Evolutionary conservation across 2,797 vertebrate species (phyloP).

Genomic region (Acipenser oxyrinchus): DNA sequence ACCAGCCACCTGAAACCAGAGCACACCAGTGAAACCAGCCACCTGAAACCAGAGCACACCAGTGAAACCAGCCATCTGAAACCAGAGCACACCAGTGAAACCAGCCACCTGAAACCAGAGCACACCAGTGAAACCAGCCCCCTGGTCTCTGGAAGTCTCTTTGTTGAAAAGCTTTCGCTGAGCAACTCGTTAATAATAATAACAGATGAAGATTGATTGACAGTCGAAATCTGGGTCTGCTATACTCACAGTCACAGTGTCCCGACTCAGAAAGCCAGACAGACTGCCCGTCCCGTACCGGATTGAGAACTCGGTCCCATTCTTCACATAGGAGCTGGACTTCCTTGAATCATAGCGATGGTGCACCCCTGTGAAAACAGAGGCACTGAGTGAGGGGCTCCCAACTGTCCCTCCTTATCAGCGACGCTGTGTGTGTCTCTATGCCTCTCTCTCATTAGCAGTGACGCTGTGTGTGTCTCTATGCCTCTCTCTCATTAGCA

Average conservation of each 20-base stretch:
- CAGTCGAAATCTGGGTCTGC: background rate
- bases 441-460: background rate
- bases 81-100: too few relatives aligned
- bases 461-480: background rate
- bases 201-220: too few relatives aligned
- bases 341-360: constrained; percentile 63
- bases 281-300: constrained; percentile 70
- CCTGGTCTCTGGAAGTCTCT: too few relatives aligned
- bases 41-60: too few relatives aligned
- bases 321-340: constrained; percentile 68
- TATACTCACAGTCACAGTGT: constrained; percentile 65
- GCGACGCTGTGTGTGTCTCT: background rate
- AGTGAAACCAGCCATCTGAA: too few relatives aligned
- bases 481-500: background rate
- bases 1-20: too few relatives aligned
- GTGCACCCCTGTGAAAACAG: constrained; percentile 63
- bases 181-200: too few relatives aligned
- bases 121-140: too few relatives aligned
- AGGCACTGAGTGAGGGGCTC: background rate
- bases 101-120: too few relatives aligned
- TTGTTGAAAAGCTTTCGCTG: too few relatives aligned
- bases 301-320: constrained; percentile 68
- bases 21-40: too few relatives aligned
- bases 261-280: constrained; percentile 71
- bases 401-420: background rate